Evolutionary conservation across 2,113 vertebrate species (phyloP).

Genomic region (Tapirus terrestris): DNA sequence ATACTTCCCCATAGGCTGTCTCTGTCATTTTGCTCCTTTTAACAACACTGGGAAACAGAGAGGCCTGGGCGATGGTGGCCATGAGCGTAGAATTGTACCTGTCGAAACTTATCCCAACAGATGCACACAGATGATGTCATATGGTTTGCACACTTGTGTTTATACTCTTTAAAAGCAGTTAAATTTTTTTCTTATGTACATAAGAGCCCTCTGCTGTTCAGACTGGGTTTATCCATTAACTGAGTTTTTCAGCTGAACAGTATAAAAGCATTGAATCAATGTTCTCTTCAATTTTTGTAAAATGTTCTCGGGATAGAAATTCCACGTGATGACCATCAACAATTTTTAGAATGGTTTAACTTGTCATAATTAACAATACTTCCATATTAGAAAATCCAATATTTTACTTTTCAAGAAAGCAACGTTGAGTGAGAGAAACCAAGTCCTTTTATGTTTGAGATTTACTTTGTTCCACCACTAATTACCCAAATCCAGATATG

Average conservation of each 20-base stretch:
- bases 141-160: not conserved
- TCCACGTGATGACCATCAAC: not conserved
- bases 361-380: not conserved
- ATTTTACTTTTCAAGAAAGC: conserved; percentile 25
- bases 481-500: not conserved
- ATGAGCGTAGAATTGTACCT: not conserved
- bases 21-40: not conserved
- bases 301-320: not conserved
- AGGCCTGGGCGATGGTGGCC: accelerated
- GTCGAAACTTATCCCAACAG: accelerated
- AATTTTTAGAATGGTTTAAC: not conserved
- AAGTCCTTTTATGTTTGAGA: not conserved
- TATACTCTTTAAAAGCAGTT: not conserved
- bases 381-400: not conserved
- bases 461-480: not conserved
- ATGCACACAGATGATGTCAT: accelerated
- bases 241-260: not conserved
- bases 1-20: not conserved
- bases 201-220: conserved; percentile 74
- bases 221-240: not conserved
- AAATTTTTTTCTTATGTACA: not conserved
- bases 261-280: not conserved
- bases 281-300: not conserved
- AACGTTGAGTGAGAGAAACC: not conserved
- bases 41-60: not conserved